A percentile compares a stretch with the other conserved stretches of the same genome.
Conservation (phyloP, 2,113 vertebrate species). For the Edolisoma coerulescens region DNA sequence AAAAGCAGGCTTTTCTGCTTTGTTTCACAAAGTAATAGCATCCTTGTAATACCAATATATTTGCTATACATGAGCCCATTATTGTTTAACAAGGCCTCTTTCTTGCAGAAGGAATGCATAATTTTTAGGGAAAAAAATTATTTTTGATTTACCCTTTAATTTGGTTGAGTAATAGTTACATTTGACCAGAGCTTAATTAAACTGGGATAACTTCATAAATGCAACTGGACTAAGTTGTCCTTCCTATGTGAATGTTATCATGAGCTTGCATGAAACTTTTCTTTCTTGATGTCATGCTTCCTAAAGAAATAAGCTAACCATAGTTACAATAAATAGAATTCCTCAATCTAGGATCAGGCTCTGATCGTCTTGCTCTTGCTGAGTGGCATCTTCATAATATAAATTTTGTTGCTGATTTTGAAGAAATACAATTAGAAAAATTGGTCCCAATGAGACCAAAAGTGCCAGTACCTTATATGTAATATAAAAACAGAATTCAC, state of each 20-base stretch:
- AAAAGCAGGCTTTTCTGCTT: not conserved
- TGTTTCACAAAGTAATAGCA: not conserved
- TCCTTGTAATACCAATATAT: not conserved
- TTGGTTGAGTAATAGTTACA: not conserved
- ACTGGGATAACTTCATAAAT: not conserved
- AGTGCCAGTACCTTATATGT: not conserved
- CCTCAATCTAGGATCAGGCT: not conserved
- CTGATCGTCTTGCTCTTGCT: not conserved
- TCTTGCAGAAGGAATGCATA: not conserved
- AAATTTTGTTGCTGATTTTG: not conserved
- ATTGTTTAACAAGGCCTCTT: slow-evolving; percentile 4
- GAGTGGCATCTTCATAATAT: not conserved
- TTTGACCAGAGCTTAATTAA: not conserved
- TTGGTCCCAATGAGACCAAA: not conserved
- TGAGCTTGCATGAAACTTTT: not conserved
- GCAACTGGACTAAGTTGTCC: not conserved
- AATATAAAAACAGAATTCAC: not conserved
- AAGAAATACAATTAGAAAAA: not conserved
- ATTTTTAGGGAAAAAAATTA: not conserved
- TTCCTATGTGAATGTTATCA: not conserved
- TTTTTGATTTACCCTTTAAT: not conserved
- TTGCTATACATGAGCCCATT: not conserved
- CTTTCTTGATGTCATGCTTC: not conserved
- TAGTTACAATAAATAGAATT: not conserved
- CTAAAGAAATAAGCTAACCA: not conserved